Conservation (phyloP, 2,888 invertebrate species). For the Leptinotarsa juncta region DNA sequence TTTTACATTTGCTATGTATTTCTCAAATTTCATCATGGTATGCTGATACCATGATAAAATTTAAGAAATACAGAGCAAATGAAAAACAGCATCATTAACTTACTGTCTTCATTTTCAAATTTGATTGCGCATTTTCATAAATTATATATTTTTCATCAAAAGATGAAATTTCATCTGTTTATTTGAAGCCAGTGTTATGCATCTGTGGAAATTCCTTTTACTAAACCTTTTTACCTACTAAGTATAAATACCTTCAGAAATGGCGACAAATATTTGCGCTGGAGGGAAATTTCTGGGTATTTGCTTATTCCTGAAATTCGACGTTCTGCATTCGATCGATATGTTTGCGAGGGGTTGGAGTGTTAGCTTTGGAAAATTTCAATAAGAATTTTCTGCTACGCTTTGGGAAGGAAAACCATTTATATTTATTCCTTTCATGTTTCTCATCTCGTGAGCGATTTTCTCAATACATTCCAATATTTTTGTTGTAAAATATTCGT, state of each 20-base stretch:
- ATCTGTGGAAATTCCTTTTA: neutral
- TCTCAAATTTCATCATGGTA: too few species aligned
- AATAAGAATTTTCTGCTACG: neutral
- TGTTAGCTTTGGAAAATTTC: neutral
- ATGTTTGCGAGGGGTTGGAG: neutral
- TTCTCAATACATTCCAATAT: neutral
- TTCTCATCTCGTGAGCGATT: neutral
- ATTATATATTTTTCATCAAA: too few species aligned
- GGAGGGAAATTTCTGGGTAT: neutral
- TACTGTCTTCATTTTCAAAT: too few species aligned
- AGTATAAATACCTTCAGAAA: neutral
- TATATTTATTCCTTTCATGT: neutral
- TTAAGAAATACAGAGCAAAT: too few species aligned
- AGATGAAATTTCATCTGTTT: too few species aligned
- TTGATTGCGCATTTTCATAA: too few species aligned
- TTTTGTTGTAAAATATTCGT: neutral
- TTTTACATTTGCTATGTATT: too few species aligned
- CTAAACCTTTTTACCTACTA: neutral
- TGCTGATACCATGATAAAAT: too few species aligned
- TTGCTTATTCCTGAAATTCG: neutral
- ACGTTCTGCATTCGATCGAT: neutral
- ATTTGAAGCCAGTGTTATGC: neutral
- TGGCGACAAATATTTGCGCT: neutral
- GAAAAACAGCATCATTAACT: too few species aligned
- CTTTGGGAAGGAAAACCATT: neutral